Evolutionary conservation across 2,797 vertebrate species (phyloP).

Genomic region (Darevskia nairensis): DNA sequence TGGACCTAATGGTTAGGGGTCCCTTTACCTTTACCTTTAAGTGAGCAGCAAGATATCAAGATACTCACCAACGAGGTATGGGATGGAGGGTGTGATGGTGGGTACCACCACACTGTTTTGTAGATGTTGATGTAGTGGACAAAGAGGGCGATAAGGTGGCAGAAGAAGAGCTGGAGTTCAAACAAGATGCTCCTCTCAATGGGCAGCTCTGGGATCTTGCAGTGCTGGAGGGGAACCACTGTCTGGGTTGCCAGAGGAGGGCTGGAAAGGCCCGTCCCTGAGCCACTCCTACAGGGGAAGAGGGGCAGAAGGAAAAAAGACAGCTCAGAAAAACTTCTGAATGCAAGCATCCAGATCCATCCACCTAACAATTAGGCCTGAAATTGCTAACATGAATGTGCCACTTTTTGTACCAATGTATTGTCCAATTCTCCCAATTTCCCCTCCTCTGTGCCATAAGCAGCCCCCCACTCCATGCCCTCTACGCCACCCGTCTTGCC

Average conservation of each 20-base stretch:
- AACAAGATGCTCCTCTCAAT: conserved; percentile 92
- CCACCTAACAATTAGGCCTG: background rate
- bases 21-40: background rate
- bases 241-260: conserved; percentile 95
- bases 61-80: conserved; percentile 95
- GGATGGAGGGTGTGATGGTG: conserved; percentile 93
- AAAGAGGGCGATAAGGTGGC: conserved; percentile 95
- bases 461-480: no score
- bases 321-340: background rate
- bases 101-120: conserved; percentile 99
- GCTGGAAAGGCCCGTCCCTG: conserved; percentile 92
- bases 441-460: background rate
- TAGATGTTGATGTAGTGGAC: conserved; percentile 99
- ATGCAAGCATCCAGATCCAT: background rate
- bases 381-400: background rate
- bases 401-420: background rate
- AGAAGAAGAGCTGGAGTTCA: conserved; percentile 96
- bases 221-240: conserved; percentile 93
- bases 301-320: background rate
- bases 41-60: background rate
- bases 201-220: conserved; percentile 95
- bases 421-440: background rate
- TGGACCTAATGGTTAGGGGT: no score
- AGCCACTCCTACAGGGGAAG: conserved; percentile 85
- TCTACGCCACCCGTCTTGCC: background rate